Evolutionary conservation across 1,140 invertebrate species (phyloP).

Genomic region (Dinothrombium tinctorium): DNA sequence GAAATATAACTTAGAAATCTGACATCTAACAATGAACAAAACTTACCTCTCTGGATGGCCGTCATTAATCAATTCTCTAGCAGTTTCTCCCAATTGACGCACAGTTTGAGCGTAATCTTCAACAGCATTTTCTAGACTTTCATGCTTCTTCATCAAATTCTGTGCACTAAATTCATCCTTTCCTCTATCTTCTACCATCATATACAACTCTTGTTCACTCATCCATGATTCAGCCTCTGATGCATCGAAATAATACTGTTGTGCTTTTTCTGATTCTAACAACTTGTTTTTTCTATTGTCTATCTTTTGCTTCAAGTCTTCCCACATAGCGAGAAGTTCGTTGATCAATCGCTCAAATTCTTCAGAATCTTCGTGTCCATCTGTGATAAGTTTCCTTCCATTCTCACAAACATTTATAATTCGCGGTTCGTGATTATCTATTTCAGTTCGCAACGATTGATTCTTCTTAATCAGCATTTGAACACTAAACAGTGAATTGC

Average conservation of each 20-base stretch:
- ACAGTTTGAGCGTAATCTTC: constrained; percentile 95
- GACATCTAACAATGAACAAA: too few species aligned
- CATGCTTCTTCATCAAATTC: constrained; percentile 98
- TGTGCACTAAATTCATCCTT: constrained; percentile 97
- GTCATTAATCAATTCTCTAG: constrained; percentile 64
- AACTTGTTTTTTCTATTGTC: constrained; percentile 38
- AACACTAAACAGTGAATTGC: constrained; percentile 86
- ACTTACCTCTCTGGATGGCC: constrained; percentile 53
- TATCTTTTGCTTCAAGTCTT: constrained; percentile 62
- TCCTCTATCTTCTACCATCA: constrained; percentile 98
- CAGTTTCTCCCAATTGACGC: constrained; percentile 74
- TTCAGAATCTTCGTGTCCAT: constrained; percentile 68
- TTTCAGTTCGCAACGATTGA: constrained; percentile 75
- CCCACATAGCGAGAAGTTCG: constrained; percentile 68
- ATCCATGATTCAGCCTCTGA: constrained; percentile 98
- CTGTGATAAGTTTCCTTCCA: constrained; percentile 80
- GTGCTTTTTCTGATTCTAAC: constrained; percentile 38
- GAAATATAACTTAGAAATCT: too few species aligned
- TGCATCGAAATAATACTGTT: constrained; percentile 91
- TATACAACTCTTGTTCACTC: constrained; percentile 97
- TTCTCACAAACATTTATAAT: constrained; percentile 77
- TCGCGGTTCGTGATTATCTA: constrained; percentile 92
- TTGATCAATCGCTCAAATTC: constrained; percentile 70
- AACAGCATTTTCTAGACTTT: constrained; percentile 78
- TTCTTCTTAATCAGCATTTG: constrained; percentile 96